Base-by-base conservation (phyloP, 2,888 invertebrate species). In the Digitonthophagus gazella region DNA sequence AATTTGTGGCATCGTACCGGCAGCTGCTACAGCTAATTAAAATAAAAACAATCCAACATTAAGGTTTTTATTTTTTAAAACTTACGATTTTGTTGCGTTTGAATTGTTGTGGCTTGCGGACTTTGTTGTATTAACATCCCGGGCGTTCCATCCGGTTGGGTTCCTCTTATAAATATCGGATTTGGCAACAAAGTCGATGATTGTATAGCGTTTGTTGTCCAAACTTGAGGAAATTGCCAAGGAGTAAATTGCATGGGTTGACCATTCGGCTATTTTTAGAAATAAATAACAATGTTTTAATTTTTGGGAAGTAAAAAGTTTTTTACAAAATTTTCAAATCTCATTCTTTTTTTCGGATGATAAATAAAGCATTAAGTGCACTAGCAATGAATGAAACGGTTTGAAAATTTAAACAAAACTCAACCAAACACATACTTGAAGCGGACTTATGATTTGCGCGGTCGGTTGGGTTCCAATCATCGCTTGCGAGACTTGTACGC, bases 111-210 rank as follows among this genome's bases (percentile, higher is more conserved):
- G 81, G 90, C 89, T 72, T 88, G 89, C 11, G 93, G 93, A 74
- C 90, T 91, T 74, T 89, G 90, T 76, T 92, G 92, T 75, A 95
- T 93, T 79, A 93, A 95, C 92, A 96, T 93, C 28, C 90, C 88
- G 1, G 86, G 84, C 0, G 86, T 84, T 4, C 86, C 88, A 79
- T 94, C 94, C 1, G 90, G 89, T 78, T 93, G 94, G 0, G 91
- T 87, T 15, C 93, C 92, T 56, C 95, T 84, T 74, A 95, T 94
- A 80, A 92, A 91, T 76, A 95, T 93, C 4, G 91, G 92, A 83
- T 93, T 93, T 14, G 90, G 91, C 0, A 92, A 84, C 3, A 93
- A 82, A 0, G 91, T 86, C 44, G 89, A 87, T 0, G 91, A 90
- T 75, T 89, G 93, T 18, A 92, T 80, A 0, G 91, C 90, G 11